phyloP scores from a whole-genome alignment of 2,888 invertebrate species.

The Amorpha juglandis region DNA sequence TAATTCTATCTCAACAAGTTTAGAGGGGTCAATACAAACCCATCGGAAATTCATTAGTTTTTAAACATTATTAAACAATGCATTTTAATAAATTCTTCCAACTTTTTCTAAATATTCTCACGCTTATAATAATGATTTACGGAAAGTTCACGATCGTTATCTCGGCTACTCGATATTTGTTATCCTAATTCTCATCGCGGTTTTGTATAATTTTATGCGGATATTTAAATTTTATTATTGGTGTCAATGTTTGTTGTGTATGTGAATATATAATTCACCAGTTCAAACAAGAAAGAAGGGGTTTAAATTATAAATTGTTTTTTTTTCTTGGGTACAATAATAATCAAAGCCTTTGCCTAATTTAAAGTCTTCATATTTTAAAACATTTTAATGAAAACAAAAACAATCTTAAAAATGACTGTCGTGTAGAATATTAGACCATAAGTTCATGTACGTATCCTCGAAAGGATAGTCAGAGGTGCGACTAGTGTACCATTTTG shows the following conservation, averaged over 20 bases:
- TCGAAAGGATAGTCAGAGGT: no score
- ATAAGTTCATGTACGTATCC: no score
- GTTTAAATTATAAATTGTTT: neutral
- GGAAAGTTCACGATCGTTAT: conserved; percentile 44
- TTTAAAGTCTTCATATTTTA: no score
- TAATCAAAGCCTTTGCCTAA: no score
- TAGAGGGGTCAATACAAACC: conserved; percentile 59
- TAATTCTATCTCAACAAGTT: conserved; percentile 69
- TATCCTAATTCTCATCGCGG: conserved; percentile 18
- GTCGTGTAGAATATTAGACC: no score
- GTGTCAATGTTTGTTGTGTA: conserved; percentile 28
- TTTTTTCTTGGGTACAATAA: no score
- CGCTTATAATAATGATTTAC: conserved; percentile 49
- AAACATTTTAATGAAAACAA: no score
- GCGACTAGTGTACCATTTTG: no score
- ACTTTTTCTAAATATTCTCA: conserved; percentile 56
- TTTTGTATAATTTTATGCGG: conserved; percentile 24
- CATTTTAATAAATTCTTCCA: conserved; percentile 55
- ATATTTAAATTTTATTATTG: conserved; percentile 19
- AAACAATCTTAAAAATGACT: no score
- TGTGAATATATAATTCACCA: neutral
- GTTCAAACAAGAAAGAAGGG: no score
- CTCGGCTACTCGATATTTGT: conserved; percentile 32
- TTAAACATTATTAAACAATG: conserved; percentile 48
- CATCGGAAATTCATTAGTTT: conserved; percentile 41